Conservation (phyloP, 1,140 invertebrate species). For the Drosophila nasuta region DNA sequence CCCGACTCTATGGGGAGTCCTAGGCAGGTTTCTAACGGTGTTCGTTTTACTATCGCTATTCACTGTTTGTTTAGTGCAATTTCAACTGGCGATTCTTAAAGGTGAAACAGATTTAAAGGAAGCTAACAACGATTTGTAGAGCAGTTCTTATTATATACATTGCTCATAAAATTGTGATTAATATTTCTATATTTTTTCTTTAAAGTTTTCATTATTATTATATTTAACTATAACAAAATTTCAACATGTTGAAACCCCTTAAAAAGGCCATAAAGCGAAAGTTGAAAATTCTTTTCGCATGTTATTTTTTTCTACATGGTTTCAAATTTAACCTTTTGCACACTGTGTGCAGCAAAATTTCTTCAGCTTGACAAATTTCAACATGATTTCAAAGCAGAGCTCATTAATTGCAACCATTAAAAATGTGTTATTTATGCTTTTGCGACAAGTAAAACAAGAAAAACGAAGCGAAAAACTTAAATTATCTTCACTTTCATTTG, state of each 20-base stretch:
- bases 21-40: slow-evolving; percentile 21
- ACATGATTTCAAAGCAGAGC: slow-evolving; percentile 12
- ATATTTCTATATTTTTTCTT: no score
- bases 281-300: background rate
- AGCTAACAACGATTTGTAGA: background rate
- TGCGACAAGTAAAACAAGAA: slow-evolving; percentile 12
- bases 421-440: slow-evolving; percentile 44
- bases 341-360: slow-evolving; percentile 2
- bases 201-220: no score
- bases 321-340: slow-evolving; percentile 36
- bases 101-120: background rate
- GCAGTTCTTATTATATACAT: background rate
- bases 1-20: slow-evolving; percentile 24
- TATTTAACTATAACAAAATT: no score
- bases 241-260: no score
- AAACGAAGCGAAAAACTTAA: slow-evolving; percentile 14
- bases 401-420: slow-evolving; percentile 29
- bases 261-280: slow-evolving; percentile 15
- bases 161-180: background rate
- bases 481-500: slow-evolving; percentile 51
- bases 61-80: background rate
- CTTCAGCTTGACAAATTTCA: slow-evolving; percentile 2
- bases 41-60: background rate
- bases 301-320: background rate
- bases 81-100: background rate